Evolutionary conservation across 2,888 invertebrate genomes (phyloP).

Genomic region (Orthonevra nobilis): DNA sequence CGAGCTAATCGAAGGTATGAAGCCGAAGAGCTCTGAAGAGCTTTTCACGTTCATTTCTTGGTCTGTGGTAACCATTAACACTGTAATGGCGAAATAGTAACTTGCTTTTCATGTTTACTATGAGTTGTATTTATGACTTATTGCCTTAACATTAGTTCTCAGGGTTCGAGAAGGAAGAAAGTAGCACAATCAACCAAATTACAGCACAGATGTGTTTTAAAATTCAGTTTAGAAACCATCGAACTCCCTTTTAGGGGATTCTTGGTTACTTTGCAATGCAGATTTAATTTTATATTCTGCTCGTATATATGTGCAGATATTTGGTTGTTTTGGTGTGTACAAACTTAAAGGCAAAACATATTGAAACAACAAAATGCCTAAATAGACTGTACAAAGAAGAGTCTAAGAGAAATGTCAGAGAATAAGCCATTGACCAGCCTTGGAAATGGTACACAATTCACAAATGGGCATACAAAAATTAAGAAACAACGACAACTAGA

Average conservation of each 20-base stretch:
- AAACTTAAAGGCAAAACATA: not conserved
- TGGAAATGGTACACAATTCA: constrained; percentile 58
- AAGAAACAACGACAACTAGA: constrained; percentile 26
- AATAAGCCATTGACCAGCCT: constrained; percentile 42
- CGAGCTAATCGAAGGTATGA: constrained; percentile 12
- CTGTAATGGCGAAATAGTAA: no score
- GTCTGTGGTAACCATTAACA: constrained; percentile 12
- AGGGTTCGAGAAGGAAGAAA: no score
- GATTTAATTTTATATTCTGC: no score
- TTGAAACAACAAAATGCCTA: constrained; percentile 15
- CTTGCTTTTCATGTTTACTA: no score
- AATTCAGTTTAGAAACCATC: no score
- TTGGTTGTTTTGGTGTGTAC: not conserved
- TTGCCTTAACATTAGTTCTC: no score
- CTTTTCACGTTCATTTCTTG: constrained; percentile 28
- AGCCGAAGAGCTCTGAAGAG: constrained; percentile 25
- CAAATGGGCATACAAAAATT: constrained; percentile 58
- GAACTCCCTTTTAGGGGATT: no score
- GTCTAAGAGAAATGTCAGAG: constrained; percentile 57
- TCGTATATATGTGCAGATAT: no score
- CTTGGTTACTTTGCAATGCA: constrained; percentile 5
- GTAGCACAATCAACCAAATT: no score
- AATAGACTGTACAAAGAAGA: not conserved
- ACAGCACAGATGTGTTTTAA: no score
- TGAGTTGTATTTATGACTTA: no score